Base-by-base conservation (phyloP, 2,888 invertebrate species). In the Dasysyrphus tricinctus region DNA sequence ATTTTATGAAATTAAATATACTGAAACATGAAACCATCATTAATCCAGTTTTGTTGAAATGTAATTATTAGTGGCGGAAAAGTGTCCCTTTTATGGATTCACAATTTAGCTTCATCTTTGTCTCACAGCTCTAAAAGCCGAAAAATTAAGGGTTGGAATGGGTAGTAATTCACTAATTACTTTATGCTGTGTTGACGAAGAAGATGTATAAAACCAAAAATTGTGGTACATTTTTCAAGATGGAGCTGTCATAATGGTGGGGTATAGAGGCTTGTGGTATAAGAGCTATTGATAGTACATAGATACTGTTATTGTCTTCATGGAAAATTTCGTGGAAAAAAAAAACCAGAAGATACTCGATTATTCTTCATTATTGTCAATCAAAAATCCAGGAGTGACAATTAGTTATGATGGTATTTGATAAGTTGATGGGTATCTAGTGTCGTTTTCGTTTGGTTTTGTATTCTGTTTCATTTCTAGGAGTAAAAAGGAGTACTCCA, bases 361-460 rank as follows among this genome's bases (percentile, higher is more conserved):
- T 92, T 92, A 92, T 91, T 92, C 92, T 92, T 92, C 92, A 91
- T 92, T 91, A 91, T 89, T 90, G 91, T 91, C 92, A 92, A 92
- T 92, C 92, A 92, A 89, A 88, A 80, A 80, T 65, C 1, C 7
- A 7, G 24, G 2, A 51, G 11, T 5, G 5, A n/a, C 24, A 24
- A 24, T 24, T 24, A 24, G 24, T 24, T 51, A 24, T 24, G 24
- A 3, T 16, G 16, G 7, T 47, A 16, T 9, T 19, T 49, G 1
- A 49, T 49, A 7, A 47, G 47, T 16, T 44, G 6, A 7, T 44
- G 14, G 4, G 39, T 11, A 39, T 39, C 3, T 32, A 32, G 32
- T n/a, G n/a, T n/a, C n/a, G n/a, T n/a, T n/a, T n/a, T n/a, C n/a
- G n/a, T n/a, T n/a, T n/a, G n/a, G n/a, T n/a, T n/a, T n/a, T n/a